Evolutionary conservation across 2,797 vertebrate genomes (phyloP).

Genomic region (Peromyscus melanophrys): DNA sequence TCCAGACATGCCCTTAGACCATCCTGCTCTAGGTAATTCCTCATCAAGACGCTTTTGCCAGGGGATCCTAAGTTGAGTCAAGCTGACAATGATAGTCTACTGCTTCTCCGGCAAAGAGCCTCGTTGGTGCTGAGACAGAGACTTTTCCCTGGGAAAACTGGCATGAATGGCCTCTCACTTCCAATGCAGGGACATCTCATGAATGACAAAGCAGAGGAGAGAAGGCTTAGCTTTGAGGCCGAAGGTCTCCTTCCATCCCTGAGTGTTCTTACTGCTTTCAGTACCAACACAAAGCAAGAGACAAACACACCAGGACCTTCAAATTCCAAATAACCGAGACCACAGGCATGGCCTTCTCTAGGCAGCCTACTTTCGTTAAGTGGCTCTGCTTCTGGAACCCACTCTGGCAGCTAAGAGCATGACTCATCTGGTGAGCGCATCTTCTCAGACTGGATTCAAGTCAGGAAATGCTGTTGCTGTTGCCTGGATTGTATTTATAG

Average conservation of each 20-base stretch:
- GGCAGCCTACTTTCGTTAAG: neutral
- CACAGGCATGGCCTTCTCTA: too few species aligned
- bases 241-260: neutral
- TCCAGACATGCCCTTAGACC: neutral
- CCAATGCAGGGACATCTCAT: rapidly evolving
- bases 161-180: too few species aligned
- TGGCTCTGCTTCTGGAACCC: neutral
- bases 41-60: neutral
- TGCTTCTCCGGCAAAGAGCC: neutral
- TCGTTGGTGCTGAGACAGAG: neutral
- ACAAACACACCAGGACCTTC: neutral
- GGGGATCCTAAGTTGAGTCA: neutral
- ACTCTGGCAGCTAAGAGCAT: neutral
- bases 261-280: neutral
- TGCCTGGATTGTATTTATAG: slow-evolving; percentile 20
- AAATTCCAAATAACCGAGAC: neutral
- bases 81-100: neutral
- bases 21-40: neutral
- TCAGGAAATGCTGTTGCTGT: slow-evolving; percentile 54
- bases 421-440: slow-evolving; percentile 13
- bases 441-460: slow-evolving; percentile 58
- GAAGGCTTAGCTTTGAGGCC: neutral
- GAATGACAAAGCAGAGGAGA: neutral
- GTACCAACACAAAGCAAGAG: neutral
- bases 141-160: neutral